Evolutionary conservation across 2,888 invertebrate species (phyloP).

Genomic region (Callimorpha dominula): DNA sequence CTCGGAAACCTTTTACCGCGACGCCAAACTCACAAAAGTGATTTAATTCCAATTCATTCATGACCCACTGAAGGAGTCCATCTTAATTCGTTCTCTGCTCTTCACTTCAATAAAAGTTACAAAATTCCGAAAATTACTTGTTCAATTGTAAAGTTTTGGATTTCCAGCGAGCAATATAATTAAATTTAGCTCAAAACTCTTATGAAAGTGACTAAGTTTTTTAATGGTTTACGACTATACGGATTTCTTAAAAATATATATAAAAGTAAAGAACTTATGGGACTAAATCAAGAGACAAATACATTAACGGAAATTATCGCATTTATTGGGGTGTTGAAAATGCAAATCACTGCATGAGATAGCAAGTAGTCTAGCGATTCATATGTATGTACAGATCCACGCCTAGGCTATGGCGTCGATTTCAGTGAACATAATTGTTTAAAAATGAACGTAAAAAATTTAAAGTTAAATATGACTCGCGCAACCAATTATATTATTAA

Average conservation of each 20-base stretch:
- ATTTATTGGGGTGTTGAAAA: neutral
- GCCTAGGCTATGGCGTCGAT: too few relatives aligned
- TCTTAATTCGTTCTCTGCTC: constrained; percentile 54
- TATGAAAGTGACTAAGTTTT: constrained; percentile 45
- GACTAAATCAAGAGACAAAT: too few relatives aligned
- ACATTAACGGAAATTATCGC: neutral
- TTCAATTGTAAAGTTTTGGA: constrained; percentile 61
- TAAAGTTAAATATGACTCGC: neutral
- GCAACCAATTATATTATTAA: neutral
- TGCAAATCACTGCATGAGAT: neutral
- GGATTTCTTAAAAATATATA: constrained; percentile 33
- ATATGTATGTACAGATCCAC: neutral
- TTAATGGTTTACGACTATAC: constrained; percentile 47
- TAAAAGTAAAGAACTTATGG: too few relatives aligned
- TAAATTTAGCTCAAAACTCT: constrained; percentile 57
- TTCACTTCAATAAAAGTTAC: constrained; percentile 58
- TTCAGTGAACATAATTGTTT: too few relatives aligned
- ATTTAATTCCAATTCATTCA: constrained; percentile 58
- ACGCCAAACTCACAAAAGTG: constrained; percentile 54
- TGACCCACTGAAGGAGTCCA: constrained; percentile 54
- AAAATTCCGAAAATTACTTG: constrained; percentile 58
- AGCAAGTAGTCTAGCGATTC: neutral
- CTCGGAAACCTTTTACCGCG: constrained; percentile 52
- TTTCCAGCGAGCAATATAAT: constrained; percentile 59
- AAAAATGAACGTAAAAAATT: too few relatives aligned